A percentile compares a stretch with the other conserved stretches of the same genome.
phyloP scores from a whole-genome alignment of 2,888 invertebrate species.

The Eupithecia vulgata region DNA sequence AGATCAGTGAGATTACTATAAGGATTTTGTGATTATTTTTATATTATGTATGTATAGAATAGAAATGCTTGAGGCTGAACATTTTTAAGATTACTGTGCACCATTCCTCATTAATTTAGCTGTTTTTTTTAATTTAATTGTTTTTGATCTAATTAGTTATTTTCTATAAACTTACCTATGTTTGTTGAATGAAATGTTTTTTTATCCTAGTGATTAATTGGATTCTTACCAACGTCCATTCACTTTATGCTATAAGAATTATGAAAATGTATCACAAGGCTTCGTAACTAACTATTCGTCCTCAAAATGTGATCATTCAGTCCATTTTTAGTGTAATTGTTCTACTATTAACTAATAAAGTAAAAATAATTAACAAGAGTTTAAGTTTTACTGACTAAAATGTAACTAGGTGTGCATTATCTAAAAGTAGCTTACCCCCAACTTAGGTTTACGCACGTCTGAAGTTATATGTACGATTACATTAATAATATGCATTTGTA shows the following conservation, averaged over 20 bases:
- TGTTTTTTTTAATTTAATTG: neutral
- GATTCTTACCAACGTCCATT: neutral
- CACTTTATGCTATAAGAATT: neutral
- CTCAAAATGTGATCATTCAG: conserved; percentile 8
- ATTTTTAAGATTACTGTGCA: neutral
- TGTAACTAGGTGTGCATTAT: neutral
- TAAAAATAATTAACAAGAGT: neutral
- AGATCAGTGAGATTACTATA: conserved; percentile 7
- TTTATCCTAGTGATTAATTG: neutral
- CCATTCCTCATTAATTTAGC: neutral
- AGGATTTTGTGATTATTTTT: conserved; percentile 12
- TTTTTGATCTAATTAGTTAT: neutral
- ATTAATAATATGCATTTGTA: too few species aligned
- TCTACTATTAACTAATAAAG: neutral
- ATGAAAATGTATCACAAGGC: neutral
- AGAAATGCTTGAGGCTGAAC: neutral
- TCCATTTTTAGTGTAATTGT: neutral
- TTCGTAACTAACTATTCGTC: conserved; percentile 1
- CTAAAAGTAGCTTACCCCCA: too few species aligned
- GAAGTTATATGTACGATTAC: too few species aligned
- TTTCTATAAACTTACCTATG: conserved; percentile 1
- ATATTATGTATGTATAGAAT: neutral
- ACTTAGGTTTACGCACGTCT: too few species aligned
- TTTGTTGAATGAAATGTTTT: neutral
- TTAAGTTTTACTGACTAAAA: neutral